Percentiles rank a stretch among this genome's conserved stretches.
Conservation (phyloP, 2,113 vertebrate species). For the Anguilla rostrata region DNA sequence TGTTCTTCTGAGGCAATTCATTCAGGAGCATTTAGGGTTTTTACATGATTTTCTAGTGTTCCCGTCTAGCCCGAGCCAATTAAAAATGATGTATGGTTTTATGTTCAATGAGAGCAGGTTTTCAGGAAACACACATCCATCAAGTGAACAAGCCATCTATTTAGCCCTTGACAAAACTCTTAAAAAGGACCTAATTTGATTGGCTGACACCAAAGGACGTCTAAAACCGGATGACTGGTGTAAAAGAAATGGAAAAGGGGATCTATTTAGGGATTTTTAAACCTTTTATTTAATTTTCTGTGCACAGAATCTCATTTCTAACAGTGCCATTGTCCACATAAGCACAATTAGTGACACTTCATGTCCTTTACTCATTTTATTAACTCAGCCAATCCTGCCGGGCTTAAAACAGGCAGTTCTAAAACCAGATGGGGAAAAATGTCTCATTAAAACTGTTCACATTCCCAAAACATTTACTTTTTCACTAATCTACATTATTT, state of each 20-base stretch:
- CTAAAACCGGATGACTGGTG: constrained; percentile 40
- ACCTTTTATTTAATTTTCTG: constrained; percentile 30
- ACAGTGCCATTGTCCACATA: neutral
- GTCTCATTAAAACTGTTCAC: neutral
- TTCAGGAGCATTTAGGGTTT: constrained; percentile 66
- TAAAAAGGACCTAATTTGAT: constrained; percentile 49
- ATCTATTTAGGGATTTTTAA: constrained; percentile 30
- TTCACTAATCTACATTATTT: neutral
- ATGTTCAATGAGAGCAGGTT: constrained; percentile 56
- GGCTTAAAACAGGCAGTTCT: neutral
- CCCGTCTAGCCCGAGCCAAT: constrained; percentile 71
- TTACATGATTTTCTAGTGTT: constrained; percentile 58
- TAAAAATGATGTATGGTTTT: constrained; percentile 82
- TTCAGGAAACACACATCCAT: constrained; percentile 69
- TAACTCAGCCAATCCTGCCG: neutral
- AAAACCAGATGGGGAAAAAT: too few species aligned
- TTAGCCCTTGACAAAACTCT: constrained; percentile 59
- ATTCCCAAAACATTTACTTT: neutral
- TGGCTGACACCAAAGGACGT: constrained; percentile 51
- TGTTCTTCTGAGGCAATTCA: constrained; percentile 58
- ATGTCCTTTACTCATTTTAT: constrained; percentile 12
- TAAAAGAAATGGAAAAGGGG: constrained; percentile 52
- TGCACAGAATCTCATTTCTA: neutral
- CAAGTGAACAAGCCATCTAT: constrained; percentile 65
- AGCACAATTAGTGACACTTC: constrained; percentile 26